These are phyloP conservation scores for Tridacna gigas DNA, from an alignment of 2,888 invertebrate species.

Conservation along the genomic window DNA sequence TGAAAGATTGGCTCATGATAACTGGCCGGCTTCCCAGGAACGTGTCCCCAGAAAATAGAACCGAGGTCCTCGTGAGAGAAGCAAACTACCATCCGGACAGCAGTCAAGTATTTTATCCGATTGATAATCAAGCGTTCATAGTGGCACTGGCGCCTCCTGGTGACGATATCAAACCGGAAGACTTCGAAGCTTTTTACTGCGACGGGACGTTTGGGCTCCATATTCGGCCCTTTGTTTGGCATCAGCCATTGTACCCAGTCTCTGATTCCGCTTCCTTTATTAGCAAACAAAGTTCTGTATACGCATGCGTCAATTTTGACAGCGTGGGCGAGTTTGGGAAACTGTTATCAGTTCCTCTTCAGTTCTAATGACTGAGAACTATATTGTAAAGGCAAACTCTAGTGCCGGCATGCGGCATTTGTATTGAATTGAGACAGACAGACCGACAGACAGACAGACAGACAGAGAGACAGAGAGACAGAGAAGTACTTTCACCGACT, in stretches of 20 bases:
- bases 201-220: conserved; percentile 70
- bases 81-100: conserved; percentile 70
- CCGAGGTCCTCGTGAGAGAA: conserved; percentile 60
- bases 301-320: conserved; percentile 62
- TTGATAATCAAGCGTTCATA: conserved; percentile 41
- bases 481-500: not conserved
- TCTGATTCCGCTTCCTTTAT: conserved; percentile 50
- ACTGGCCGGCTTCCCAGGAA: conserved; percentile 59
- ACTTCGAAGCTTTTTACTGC: conserved; percentile 68
- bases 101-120: conserved; percentile 59
- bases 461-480: not conserved
- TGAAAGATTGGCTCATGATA: conserved; percentile 33
- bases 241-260: conserved; percentile 64
- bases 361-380: not conserved
- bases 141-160: conserved; percentile 62
- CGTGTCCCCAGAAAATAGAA: conserved; percentile 41
- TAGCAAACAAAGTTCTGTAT: conserved; percentile 61
- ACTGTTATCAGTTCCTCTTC: conserved; percentile 58
- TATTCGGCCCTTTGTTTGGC: conserved; percentile 66
- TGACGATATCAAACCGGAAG: conserved; percentile 63
- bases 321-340: conserved; percentile 62
- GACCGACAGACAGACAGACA: not conserved
- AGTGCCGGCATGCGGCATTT: not conserved
- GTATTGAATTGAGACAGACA: not conserved
- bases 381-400: not conserved